Evolutionary conservation across 1,140 invertebrate genomes (phyloP).

Genomic region (Anadara kagoshimensis): DNA sequence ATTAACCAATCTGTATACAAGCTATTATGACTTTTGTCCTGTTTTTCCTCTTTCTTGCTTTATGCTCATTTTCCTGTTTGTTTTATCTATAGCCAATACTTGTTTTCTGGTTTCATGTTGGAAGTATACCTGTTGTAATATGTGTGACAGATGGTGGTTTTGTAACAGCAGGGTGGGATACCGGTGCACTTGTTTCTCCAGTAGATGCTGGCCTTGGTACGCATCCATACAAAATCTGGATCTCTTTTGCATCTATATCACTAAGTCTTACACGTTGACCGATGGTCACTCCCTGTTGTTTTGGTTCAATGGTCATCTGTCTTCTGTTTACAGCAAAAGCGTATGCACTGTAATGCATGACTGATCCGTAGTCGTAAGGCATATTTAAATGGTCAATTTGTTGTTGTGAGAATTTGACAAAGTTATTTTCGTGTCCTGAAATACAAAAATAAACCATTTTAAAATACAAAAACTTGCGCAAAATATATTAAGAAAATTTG

Average conservation of each 20-base stretch:
- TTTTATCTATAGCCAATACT: no score
- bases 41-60: no score
- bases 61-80: no score
- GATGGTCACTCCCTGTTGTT: constrained; percentile 50
- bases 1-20: no score
- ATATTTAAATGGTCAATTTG: constrained; percentile 72
- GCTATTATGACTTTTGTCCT: no score
- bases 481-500: no score
- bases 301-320: constrained; percentile 74
- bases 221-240: constrained; percentile 53
- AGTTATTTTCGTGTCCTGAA: constrained; percentile 58
- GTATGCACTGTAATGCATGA: constrained; percentile 98
- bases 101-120: no score
- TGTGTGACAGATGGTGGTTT: no score
- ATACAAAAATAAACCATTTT: constrained; percentile 4
- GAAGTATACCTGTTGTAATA: no score
- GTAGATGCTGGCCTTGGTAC: constrained; percentile 19
- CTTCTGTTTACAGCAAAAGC: constrained; percentile 83
- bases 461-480: no score
- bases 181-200: constrained; percentile 5
- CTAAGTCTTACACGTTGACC: constrained; percentile 51
- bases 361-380: constrained; percentile 90
- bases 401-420: constrained; percentile 53
- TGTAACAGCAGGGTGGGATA: no score
- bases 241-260: constrained; percentile 48